Evolutionary conservation across 2,888 invertebrate genomes (phyloP).

Genomic region (Epinotia bilunana): DNA sequence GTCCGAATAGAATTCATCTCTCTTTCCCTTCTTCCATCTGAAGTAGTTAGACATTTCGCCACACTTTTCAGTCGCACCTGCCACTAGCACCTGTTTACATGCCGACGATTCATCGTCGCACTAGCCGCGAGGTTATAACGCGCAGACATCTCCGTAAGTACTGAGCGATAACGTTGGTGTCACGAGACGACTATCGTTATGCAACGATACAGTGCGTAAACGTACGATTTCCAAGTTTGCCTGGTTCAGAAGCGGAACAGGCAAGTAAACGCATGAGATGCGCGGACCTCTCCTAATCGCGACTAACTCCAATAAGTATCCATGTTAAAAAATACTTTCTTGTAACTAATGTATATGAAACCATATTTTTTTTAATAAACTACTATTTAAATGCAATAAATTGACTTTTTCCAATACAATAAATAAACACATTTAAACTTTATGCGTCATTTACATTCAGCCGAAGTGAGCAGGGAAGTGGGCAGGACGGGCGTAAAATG

Average conservation of each 20-base stretch:
- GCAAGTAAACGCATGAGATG: constrained; percentile 52
- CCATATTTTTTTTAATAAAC: not conserved
- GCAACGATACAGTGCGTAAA: constrained; percentile 62
- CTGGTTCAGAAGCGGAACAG: constrained; percentile 59
- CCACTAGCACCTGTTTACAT: constrained; percentile 51
- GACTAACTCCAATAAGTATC: not conserved
- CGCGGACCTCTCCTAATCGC: constrained; percentile 45
- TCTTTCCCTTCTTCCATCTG: constrained; percentile 87
- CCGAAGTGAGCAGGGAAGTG: too few species aligned
- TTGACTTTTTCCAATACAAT: not conserved
- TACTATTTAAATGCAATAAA: not conserved
- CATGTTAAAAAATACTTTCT: too few species aligned
- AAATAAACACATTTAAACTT: constrained; percentile 5
- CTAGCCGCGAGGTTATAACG: constrained; percentile 62
- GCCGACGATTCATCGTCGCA: constrained; percentile 55
- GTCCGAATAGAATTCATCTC: constrained; percentile 83
- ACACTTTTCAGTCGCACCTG: constrained; percentile 54
- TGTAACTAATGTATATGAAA: too few species aligned
- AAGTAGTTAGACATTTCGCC: constrained; percentile 87
- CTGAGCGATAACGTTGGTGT: constrained; percentile 77
- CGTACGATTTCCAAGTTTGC: constrained; percentile 59
- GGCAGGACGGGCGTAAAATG: too few species aligned
- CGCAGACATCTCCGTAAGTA: constrained; percentile 74
- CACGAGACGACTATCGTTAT: constrained; percentile 77
- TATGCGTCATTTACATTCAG: too few species aligned